A percentile compares a stretch with the other conserved stretches of the same genome.
These are phyloP conservation scores for Neopipo cinnamomea DNA, from an alignment of 2,113 vertebrate species.

Conservation along the genomic window DNA sequence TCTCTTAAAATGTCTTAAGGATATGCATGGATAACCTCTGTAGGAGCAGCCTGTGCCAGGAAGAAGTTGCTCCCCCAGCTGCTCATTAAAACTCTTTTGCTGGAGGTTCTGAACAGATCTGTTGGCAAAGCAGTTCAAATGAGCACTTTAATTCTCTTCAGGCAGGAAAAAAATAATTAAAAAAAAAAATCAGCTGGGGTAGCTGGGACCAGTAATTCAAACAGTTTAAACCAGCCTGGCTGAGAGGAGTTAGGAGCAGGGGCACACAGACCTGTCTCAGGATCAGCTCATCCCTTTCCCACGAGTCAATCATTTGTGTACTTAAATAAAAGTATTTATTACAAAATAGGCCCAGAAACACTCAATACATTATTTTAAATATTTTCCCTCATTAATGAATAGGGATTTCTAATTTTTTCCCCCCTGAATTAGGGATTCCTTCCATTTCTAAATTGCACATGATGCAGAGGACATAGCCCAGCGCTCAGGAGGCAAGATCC, in stretches of 20 bases:
- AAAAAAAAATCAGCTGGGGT: neutral
- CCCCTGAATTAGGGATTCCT: neutral
- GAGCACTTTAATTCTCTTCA: neutral
- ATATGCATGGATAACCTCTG: neutral
- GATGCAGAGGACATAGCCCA: fast-evolving
- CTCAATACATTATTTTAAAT: neutral
- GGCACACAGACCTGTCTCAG: neutral
- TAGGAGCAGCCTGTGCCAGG: slow-evolving; percentile 12
- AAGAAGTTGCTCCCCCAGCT: slow-evolving; percentile 50
- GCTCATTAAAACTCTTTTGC: slow-evolving; percentile 61
- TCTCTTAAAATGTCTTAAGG: slow-evolving; percentile 25
- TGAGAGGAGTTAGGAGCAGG: neutral
- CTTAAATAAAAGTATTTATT: neutral
- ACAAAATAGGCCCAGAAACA: neutral
- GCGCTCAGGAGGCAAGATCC: neutral
- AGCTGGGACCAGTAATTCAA: neutral
- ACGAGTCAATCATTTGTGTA: neutral
- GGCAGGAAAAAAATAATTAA: neutral
- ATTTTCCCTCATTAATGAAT: neutral
- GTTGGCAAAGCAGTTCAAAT: slow-evolving; percentile 51
- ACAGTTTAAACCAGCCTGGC: neutral
- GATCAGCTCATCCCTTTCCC: fast-evolving
- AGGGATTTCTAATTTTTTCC: neutral
- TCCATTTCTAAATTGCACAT: neutral
- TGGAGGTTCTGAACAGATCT: slow-evolving; percentile 38